Evolutionary conservation across 35 echinoderm and acorn worm species (phyloP).

Genomic region (Patiria miniata): DNA sequence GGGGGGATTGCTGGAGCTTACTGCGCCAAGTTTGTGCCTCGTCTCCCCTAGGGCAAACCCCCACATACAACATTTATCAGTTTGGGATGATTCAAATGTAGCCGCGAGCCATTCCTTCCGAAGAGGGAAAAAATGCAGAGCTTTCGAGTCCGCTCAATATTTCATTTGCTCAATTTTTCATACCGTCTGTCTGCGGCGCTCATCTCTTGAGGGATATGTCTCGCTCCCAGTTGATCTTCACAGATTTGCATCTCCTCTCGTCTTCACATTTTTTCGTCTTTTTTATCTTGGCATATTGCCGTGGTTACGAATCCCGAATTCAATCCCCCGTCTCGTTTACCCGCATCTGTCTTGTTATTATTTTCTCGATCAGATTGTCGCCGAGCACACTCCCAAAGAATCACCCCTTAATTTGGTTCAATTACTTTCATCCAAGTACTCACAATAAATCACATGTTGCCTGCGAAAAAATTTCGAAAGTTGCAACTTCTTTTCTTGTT

Average conservation of each 20-base stretch:
- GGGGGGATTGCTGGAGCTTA: not conserved
- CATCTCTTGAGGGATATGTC: not conserved
- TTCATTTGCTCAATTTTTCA: slow-evolving; percentile 24
- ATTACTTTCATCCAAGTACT: too few species aligned
- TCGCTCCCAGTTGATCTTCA: not conserved
- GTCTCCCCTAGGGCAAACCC: slow-evolving; percentile 4
- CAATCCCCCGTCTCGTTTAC: not conserved
- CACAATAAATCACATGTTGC: too few species aligned
- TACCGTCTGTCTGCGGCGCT: not conserved
- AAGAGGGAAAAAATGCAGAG: not conserved
- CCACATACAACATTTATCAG: slow-evolving; percentile 22
- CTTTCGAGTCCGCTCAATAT: not conserved
- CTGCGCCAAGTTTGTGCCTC: not conserved
- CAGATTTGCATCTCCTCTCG: not conserved
- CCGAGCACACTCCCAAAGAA: not conserved
- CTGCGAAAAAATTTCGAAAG: too few species aligned
- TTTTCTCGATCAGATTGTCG: slow-evolving; percentile 12
- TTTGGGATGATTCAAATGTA: slow-evolving; percentile 28
- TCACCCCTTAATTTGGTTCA: too few species aligned
- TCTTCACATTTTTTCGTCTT: not conserved
- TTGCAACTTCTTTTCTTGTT: too few species aligned
- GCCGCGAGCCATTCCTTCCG: slow-evolving; percentile 5
- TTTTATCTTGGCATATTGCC: not conserved
- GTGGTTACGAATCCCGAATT: not conserved
- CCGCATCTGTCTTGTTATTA: slow-evolving; percentile 1